Evolutionary conservation across 2,888 invertebrate species (phyloP).

Genomic region (Drosophila mayaguana): DNA sequence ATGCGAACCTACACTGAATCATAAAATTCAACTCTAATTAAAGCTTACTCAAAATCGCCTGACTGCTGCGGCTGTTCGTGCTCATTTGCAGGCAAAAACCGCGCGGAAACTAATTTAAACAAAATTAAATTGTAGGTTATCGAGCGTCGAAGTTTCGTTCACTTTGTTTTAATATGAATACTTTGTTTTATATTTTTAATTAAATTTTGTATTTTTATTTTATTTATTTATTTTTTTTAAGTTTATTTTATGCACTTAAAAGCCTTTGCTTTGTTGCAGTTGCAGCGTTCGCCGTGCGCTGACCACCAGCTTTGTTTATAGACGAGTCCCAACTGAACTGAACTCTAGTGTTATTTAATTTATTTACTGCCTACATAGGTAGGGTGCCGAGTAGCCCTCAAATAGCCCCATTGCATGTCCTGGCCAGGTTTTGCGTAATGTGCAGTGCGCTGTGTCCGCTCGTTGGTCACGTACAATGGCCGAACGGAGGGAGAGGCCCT

Average conservation of each 20-base stretch:
- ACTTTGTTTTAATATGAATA: conserved; percentile 12
- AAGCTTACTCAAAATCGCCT: conserved; percentile 65
- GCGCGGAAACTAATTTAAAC: conserved; percentile 54
- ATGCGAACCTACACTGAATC: neutral
- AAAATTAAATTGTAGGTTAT: conserved; percentile 9
- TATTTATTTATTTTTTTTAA: neutral
- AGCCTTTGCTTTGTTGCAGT: conserved; percentile 17
- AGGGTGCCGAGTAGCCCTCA: neutral
- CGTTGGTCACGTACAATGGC: conserved; percentile 47
- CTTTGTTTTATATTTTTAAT: conserved; percentile 2
- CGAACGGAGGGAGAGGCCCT: neutral
- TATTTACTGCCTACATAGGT: conserved; percentile 63
- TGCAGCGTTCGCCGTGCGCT: conserved; percentile 35
- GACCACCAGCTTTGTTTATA: conserved; percentile 60
- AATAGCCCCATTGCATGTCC: conserved; percentile 3
- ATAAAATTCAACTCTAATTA: neutral
- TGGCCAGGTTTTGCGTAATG: conserved; percentile 37
- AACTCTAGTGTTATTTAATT: conserved; percentile 59
- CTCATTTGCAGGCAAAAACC: conserved; percentile 53
- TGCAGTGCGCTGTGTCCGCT: conserved; percentile 35
- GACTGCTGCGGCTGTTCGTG: conserved; percentile 53
- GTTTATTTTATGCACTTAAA: conserved; percentile 37
- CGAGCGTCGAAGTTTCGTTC: neutral
- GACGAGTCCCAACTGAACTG: conserved; percentile 61
- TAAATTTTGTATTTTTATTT: neutral